These are phyloP conservation scores for Bombus breviceps DNA, from an alignment of 1,140 invertebrate genomes.

Conservation along the genomic window DNA sequence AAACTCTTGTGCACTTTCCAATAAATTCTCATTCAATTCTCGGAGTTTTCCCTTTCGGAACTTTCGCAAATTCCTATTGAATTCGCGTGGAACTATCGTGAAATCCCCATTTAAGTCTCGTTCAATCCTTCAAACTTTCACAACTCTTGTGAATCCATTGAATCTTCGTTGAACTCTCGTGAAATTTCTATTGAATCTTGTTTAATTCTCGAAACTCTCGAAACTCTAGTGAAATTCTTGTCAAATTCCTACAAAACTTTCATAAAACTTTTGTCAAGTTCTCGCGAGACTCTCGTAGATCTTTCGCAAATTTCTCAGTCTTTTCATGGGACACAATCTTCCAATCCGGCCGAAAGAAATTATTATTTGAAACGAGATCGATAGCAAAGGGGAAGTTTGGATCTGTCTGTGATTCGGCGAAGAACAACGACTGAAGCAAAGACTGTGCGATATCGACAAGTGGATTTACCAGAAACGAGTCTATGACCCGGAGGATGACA, in stretches of 20 bases:
- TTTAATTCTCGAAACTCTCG: neutral
- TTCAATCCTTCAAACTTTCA: neutral
- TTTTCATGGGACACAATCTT: no score
- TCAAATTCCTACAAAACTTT: no score
- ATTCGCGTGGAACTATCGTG: neutral
- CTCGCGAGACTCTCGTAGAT: no score
- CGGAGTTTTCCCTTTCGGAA: neutral
- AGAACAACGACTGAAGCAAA: no score
- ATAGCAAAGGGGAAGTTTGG: neutral
- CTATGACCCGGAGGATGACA: constrained; percentile 13
- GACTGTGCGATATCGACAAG: neutral
- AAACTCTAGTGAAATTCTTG: neutral
- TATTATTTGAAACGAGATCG: neutral
- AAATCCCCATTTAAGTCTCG: neutral
- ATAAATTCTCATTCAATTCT: no score
- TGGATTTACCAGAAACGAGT: constrained; percentile 11
- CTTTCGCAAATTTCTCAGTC: no score
- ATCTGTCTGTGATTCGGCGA: neutral
- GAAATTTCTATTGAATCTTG: neutral
- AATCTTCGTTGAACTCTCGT: neutral
- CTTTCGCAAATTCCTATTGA: neutral
- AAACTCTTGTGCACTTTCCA: no score
- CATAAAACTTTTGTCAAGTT: neutral
- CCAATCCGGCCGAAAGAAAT: neutral
- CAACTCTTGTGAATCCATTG: neutral